Percentiles rank a stretch among this genome's conserved stretches.
These are phyloP conservation scores for Drosophila pseudoananassae DNA, from an alignment of 1,140 invertebrate genomes.

Conservation along the genomic window DNA sequence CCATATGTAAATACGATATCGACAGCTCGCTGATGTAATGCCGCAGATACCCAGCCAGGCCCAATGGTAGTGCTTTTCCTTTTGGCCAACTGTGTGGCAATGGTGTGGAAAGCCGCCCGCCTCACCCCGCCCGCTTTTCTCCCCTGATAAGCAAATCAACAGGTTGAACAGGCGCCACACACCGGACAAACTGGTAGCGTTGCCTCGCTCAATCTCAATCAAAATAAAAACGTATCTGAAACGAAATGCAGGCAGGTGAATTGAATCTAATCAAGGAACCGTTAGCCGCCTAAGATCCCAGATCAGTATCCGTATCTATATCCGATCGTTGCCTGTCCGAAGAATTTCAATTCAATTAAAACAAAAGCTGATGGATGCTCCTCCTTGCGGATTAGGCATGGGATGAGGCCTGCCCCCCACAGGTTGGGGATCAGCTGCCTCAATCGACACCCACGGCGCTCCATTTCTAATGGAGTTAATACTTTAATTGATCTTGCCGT, in stretches of 20 bases:
- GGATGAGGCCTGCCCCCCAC: conserved; percentile 30
- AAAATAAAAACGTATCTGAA: conserved; percentile 66
- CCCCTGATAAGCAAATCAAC: conserved; percentile 70
- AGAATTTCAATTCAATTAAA: conserved; percentile 74
- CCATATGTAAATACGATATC: conserved; percentile 58
- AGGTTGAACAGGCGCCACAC: conserved; percentile 68
- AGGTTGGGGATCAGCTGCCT: conserved; percentile 18
- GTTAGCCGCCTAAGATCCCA: conserved; percentile 52
- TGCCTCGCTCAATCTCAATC: conserved; percentile 51
- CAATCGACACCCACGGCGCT: conserved; percentile 51
- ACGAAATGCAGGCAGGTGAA: conserved; percentile 46
- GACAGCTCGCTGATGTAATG: conserved; percentile 61
- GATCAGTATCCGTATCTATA: conserved; percentile 47
- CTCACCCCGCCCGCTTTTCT: not conserved
- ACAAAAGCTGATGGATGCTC: conserved; percentile 59
- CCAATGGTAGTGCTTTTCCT: conserved; percentile 53
- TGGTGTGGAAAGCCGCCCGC: conserved; percentile 57
- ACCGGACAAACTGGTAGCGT: conserved; percentile 64
- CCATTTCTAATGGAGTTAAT: conserved; percentile 51
- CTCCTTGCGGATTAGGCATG: conserved; percentile 40
- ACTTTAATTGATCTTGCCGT: conserved; percentile 63
- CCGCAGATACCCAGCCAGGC: conserved; percentile 52
- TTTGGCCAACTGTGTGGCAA: conserved; percentile 70
- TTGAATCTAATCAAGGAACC: conserved; percentile 71
- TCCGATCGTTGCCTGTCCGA: conserved; percentile 52